A percentile compares a stretch with the other conserved stretches of the same genome.
Conservation (phyloP, 1,140 invertebrate genomes). For the Whitmania pigra region DNA sequence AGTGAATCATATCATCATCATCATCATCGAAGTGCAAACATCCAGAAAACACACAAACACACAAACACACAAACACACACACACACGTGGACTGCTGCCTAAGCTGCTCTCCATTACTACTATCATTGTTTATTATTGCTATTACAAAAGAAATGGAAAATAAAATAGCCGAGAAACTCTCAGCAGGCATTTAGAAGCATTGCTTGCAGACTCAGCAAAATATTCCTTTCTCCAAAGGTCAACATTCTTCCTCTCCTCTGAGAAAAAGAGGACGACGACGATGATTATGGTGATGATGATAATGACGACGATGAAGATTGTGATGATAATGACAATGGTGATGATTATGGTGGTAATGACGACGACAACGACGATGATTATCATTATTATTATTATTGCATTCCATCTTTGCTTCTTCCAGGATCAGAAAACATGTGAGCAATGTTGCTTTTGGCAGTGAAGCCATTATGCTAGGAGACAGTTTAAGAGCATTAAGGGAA, state of each 20-base stretch:
- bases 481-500: too few relatives aligned
- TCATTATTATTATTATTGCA: neutral
- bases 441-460: too few relatives aligned
- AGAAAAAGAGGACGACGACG: neutral
- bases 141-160: neutral
- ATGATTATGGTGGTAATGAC: neutral
- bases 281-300: neutral
- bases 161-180: too few relatives aligned
- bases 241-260: neutral
- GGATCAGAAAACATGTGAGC: too few relatives aligned
- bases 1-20: too few relatives aligned
- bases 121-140: neutral
- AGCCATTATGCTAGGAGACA: too few relatives aligned
- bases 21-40: too few relatives aligned
- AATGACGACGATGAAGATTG: neutral
- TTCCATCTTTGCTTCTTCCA: neutral
- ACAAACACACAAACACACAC: conserved; percentile 3
- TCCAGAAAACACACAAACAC: neutral
- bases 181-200: too few relatives aligned
- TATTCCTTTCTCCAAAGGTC: too few relatives aligned
- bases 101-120: neutral
- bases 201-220: too few relatives aligned
- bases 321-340: neutral
- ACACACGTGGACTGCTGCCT: neutral
- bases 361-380: neutral